Percentiles rank a stretch among this genome's conserved stretches.
Conservation (phyloP, 2,113 vertebrate species). For the Oryzias celebensis region DNA sequence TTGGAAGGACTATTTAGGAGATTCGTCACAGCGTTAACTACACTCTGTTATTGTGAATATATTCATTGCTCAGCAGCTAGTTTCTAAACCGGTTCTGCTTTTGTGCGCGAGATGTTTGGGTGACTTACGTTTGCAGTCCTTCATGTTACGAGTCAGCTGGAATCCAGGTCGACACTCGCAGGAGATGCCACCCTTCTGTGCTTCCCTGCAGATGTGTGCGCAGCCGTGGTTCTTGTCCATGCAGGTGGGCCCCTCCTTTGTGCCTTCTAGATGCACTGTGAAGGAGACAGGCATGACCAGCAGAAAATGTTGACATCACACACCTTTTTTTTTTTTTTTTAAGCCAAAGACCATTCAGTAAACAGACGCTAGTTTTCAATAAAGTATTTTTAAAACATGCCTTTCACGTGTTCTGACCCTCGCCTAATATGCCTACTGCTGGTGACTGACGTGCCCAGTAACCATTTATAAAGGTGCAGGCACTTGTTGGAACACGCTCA, state of each 20-base stretch:
- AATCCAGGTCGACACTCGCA: constrained; percentile 97
- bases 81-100: constrained; percentile 31
- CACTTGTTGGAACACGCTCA: constrained; percentile 63
- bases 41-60: constrained; percentile 47
- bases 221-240: constrained; percentile 99
- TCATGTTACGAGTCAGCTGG: constrained; percentile 94
- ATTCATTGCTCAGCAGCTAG: constrained; percentile 52
- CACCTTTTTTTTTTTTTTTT: constrained; percentile 6
- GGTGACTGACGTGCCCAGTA: constrained; percentile 63
- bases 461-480: constrained; percentile 36
- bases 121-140: constrained; percentile 96
- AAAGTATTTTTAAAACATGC: constrained; percentile 9
- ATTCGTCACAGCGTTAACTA: constrained; percentile 42
- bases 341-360: constrained; percentile 9
- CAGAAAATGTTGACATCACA: constrained; percentile 18
- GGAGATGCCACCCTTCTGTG: constrained; percentile 92
- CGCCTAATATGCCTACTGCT: constrained; percentile 39
- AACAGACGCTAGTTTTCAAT: constrained; percentile 20
- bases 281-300: constrained; percentile 35
- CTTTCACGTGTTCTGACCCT: constrained; percentile 33
- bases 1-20: constrained; percentile 33
- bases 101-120: constrained; percentile 19
- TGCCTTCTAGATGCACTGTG: constrained; percentile 81
- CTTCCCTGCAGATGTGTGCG: constrained; percentile 95
- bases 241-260: constrained; percentile 95